These are phyloP conservation scores for Cosmopolites sordidus DNA, from an alignment of 2,888 invertebrate species.

Conservation along the genomic window DNA sequence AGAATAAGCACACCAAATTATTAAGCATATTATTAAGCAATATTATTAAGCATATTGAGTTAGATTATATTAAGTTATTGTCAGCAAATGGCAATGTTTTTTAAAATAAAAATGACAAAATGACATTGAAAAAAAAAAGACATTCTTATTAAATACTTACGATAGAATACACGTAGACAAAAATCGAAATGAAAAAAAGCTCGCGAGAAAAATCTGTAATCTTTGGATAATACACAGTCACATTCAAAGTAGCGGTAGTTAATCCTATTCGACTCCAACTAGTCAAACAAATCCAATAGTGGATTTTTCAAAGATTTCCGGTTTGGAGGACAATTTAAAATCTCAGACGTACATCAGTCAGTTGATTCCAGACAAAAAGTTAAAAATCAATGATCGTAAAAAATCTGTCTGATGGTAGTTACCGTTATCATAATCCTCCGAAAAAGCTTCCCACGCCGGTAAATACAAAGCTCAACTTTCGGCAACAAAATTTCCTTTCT, in stretches of 20 bases:
- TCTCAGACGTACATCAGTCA: neutral
- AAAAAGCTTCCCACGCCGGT: neutral
- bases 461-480: conserved; percentile 1
- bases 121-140: too few relatives aligned
- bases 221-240: neutral
- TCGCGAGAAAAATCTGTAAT: neutral
- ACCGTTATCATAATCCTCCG: neutral
- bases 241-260: conserved; percentile 1
- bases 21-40: too few relatives aligned
- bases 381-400: too few relatives aligned
- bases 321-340: neutral
- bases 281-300: conserved; percentile 14
- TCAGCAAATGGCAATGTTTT: too few relatives aligned
- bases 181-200: too few relatives aligned
- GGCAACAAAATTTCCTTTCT: neutral
- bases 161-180: too few relatives aligned
- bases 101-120: too few relatives aligned
- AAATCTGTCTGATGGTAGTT: neutral
- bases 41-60: too few relatives aligned
- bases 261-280: neutral
- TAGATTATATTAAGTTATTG: too few relatives aligned
- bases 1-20: too few relatives aligned
- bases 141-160: too few relatives aligned
- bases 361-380: neutral
- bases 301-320: conserved; percentile 2